phyloP scores from a whole-genome alignment of 1,140 invertebrate species.

The Saccostrea echinata region DNA sequence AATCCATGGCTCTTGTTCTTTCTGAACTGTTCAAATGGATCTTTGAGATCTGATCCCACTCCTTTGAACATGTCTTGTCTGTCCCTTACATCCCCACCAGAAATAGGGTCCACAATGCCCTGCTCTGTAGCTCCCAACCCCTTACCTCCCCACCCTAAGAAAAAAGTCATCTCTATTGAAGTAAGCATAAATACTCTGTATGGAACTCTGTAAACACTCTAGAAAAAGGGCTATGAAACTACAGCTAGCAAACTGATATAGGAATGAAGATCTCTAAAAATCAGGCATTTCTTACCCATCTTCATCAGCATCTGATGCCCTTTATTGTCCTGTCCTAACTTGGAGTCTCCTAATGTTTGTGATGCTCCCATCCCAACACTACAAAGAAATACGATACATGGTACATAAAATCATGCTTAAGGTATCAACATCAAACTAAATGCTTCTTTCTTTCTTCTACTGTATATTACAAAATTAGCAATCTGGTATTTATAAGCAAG shows the following conservation, averaged over 20 bases:
- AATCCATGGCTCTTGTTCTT: slow-evolving; percentile 98
- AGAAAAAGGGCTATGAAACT: too few species aligned
- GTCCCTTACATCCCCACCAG: slow-evolving; percentile 94
- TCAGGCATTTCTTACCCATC: slow-evolving; percentile 85
- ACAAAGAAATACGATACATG: background rate
- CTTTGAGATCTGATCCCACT: slow-evolving; percentile 88
- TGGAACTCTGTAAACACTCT: too few species aligned
- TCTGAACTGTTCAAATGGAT: slow-evolving; percentile 97
- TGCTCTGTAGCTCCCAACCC: slow-evolving; percentile 95
- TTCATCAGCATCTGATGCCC: slow-evolving; percentile 96
- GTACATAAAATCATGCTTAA: too few species aligned
- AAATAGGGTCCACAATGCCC: slow-evolving; percentile 96
- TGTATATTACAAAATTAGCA: too few species aligned
- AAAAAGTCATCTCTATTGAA: background rate
- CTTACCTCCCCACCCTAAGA: slow-evolving; percentile 89
- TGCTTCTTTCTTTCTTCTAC: too few species aligned
- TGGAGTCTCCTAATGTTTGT: slow-evolving; percentile 52
- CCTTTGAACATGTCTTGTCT: slow-evolving; percentile 95
- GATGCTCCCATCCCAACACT: slow-evolving; percentile 21
- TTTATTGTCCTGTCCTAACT: slow-evolving; percentile 92
- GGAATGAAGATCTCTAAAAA: too few species aligned
- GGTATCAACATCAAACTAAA: too few species aligned
- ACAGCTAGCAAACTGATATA: too few species aligned
- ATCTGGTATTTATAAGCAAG: too few species aligned
- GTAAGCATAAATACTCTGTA: too few species aligned